Base-by-base conservation (phyloP, 2,113 vertebrate species). In the Aegithalos caudatus region DNA sequence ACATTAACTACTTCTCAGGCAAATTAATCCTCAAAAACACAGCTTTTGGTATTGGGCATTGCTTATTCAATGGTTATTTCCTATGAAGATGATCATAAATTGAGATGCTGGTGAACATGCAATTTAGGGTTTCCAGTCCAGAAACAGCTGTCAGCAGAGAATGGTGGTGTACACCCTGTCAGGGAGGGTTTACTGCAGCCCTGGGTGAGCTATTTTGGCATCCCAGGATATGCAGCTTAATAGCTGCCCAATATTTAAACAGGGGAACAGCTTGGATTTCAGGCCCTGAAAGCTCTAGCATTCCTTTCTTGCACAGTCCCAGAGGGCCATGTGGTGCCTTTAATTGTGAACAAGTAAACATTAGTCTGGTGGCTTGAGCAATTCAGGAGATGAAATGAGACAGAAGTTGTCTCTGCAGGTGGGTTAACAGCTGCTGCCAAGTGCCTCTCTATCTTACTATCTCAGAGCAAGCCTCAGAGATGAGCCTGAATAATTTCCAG, bases 371-470 rank as follows among this genome's bases (percentile, higher is more conserved):
- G 80, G 56, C 95, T 95, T 62, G 92, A 98, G 93, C 95, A 95
- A 96, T 98, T 98, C 96, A 94, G 93, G 73, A 96, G 97, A 97
- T 96, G 96, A 98, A 98, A 97, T 93, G 95, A 97, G 95, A 97
- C 96, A 97, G 94, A 98, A 97, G 95, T 92, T 98, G 95, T 96
- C 97, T 95, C 96, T 97, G 95, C 97, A 98, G 97, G 97, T 98
- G 97, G 95, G 92, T 97, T 97, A 97, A 94, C 97, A 98, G 96
- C 96, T 97, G 97, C 88, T 98, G 95, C 97, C 96, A 97, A 97
- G 91, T 95, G 67, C 53, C 56, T 95, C 69, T 97, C 84, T 77
- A 67, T 96, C 86, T 91, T 70, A 78, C 80, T 69, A 64, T 95
- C 90, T 96, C 83, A 61, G 54, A 96, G 53, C 38, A 89, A 94